Base-by-base conservation (phyloP, 2,113 vertebrate species). In the Tympanuchus pallidicinctus region DNA sequence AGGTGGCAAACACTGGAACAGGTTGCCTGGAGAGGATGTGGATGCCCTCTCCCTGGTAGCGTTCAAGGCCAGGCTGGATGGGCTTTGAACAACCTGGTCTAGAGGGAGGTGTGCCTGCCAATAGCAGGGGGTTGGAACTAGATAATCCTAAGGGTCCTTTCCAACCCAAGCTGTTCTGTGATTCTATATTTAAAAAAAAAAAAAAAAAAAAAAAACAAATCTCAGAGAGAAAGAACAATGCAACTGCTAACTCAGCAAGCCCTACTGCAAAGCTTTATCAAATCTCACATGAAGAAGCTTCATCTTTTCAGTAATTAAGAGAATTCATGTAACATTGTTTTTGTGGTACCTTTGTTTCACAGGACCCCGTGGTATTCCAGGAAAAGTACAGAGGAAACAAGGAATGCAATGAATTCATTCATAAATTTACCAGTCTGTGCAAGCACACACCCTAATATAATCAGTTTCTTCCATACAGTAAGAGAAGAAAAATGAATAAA, bases 301-400 rank as follows among this genome's bases (percentile, higher is more conserved):
- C 34, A 71, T 21, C 91, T 89, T 74, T 60, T n/a, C 22, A 54
- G 22, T 81, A 95, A 94, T 90, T 94, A 91, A 83, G 50, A 86
- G 47, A 93, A 78, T 72, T 38, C 57, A 30, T 43, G 15, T 40
- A 67, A 11, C 19, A 86, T 56, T 45, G 20, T 63, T 88, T 89
- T 60, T 57, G 45, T 70, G 36, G 11, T 40, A 52, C 11, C 67
- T 90, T 60, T 47, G 56, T 83, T 60, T 85, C 36, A 13, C 3
- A 86, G 64, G 38, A 74, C 48, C 14, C 15, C 64, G 11, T 25
- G 66, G 9, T 60, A 43, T 47, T 69, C 11, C 47, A 90, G 32
- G 34, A 70, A 52, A 90, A 77, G 8, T 21, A 9, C 42, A 90
- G 38, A 78, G 15, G 22, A 22, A 78, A 78, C 8, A 90, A 74